Evolutionary conservation across 2,113 vertebrate species (phyloP), one percentile per base, ranked within the genome.

Genomic region (Crotalus helleri): DNA sequence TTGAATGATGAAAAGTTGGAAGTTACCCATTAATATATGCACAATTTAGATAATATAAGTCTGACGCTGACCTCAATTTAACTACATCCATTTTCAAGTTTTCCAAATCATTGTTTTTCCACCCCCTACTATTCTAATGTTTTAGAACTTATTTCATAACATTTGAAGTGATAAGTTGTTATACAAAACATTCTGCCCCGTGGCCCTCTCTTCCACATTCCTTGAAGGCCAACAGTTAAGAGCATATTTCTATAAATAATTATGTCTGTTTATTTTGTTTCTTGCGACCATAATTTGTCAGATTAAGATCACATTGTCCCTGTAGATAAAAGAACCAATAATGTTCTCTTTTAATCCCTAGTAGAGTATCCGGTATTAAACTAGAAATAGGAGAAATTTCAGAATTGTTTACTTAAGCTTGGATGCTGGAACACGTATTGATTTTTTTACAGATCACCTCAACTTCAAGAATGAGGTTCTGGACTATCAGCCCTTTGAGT

Each of bases 91-190:
- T 58, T 87, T 54, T 17, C 49, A 4, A 90, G 4, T 92, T 61
- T 4, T 85, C 1, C 0, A 4, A 55, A 6, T n/a, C 4, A 10
- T 6, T 58, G 15, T 0, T 5, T 85, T 19, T 49, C 46, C 1
- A 87, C 0, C 23, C 23, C 46, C 19, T 33, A 19, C 6, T 17
- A 19, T 8, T 17, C 57, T 92, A 89, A 81, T 6, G 49, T 33
- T 92, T 87, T 69, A 46, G 26, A 86, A 46, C 4, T 46, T 26
- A 11, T 12, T 85, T 26, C 69, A 23, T 13, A 87, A 81, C 46
- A 26, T 85, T 55, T 55, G 19, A 12, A 90, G 46, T 23, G 46
- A 74, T 29, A 26, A 51, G 4, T 53, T 87, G 85, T 29, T 87
- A 15, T 7, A 51, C 24, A 51, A 87, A 87, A 29, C 24, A 24